Evolutionary conservation across 2,888 invertebrate genomes (phyloP).

Genomic region (Tupiocoris notatus): DNA sequence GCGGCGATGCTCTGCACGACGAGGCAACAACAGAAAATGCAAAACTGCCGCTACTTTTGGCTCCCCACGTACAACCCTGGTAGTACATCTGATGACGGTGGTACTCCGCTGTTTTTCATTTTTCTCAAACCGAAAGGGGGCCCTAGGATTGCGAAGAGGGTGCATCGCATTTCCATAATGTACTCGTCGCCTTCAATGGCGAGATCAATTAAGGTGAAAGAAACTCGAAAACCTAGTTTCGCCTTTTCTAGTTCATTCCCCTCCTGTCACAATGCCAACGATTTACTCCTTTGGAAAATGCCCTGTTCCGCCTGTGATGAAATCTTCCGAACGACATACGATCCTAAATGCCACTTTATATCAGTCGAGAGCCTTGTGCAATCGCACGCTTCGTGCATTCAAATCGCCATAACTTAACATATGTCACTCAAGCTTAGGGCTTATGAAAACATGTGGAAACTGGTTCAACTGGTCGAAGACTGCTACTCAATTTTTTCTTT

Average conservation of each 20-base stretch:
- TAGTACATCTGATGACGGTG: not conserved
- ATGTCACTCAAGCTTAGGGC: conserved; percentile 16
- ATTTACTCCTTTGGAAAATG: not conserved
- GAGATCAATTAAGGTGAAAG: conserved; percentile 12
- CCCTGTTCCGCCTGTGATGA: conserved; percentile 1
- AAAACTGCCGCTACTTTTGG: not conserved
- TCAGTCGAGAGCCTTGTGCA: conserved; percentile 7
- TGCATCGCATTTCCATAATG: conserved; percentile 6
- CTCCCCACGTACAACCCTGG: not conserved
- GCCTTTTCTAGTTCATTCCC: not conserved
- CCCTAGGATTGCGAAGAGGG: not conserved
- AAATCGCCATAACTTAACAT: conserved; percentile 18
- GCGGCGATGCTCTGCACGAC: not conserved
- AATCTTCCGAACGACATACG: conserved; percentile 24
- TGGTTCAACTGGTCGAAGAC: not conserved
- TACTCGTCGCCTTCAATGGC: not conserved
- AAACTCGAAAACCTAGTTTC: not conserved
- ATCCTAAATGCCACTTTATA: conserved; percentile 22
- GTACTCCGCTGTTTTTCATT: conserved; percentile 2
- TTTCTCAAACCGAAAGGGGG: not conserved
- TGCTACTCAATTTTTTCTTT: conserved; percentile 11
- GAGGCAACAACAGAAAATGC: conserved; percentile 22
- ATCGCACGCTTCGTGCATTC: conserved; percentile 23
- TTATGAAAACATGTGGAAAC: conserved; percentile 13
- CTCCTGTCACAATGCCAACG: not conserved